Evolutionary conservation across 2,888 invertebrate species (phyloP), one percentile per base, ranked within the genome.

Genomic region (Dendrolimus pini): DNA sequence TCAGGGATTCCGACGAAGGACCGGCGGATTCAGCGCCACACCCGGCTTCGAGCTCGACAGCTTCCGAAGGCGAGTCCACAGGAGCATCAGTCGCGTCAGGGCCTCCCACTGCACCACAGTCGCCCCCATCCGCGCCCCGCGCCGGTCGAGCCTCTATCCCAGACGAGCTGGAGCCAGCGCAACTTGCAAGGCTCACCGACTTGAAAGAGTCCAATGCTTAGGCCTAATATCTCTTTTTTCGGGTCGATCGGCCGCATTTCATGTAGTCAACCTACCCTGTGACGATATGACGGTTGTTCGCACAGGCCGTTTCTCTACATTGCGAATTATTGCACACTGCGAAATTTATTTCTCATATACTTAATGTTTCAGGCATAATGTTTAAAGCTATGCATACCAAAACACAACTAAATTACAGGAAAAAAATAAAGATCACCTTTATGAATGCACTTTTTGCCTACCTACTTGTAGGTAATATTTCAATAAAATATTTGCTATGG

Each of bases 121-220:
- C 90, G 1, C 91, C 93, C 30, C 94, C 94, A n/a, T 93, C 93
- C 56, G 94, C 94, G 65, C 93, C 95, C 1, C 94, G 95, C 10
- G 96, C 95, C 41, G 95, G 96, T 55, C 92, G 96, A 60, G 96
- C 96, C 61, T 95, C 95, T 71, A 96, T 97, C 78, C 97, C 97
- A 53, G 97, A 97, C 84, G 97, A 97, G 82, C 92, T 97, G 63
- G 97, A 96, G 74, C 96, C 96, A 41, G 96, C 96, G 77, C 97
- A 97, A 81, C 92, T 97, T 72, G 97, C 96, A 62, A 93, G 96
- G 78, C 93, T 97, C 71, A 96, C 97, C 78, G 95, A 96, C 80
- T 93, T 97, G 61, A 97, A 97, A 83, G 97, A 97, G 86, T 97
- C 97, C 62, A 97, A 97, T 85, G 97, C 97, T 91, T 97, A 95